These are phyloP conservation scores for Pangasius macronema DNA, from an alignment of 2,797 vertebrate species.

Conservation along the genomic window DNA sequence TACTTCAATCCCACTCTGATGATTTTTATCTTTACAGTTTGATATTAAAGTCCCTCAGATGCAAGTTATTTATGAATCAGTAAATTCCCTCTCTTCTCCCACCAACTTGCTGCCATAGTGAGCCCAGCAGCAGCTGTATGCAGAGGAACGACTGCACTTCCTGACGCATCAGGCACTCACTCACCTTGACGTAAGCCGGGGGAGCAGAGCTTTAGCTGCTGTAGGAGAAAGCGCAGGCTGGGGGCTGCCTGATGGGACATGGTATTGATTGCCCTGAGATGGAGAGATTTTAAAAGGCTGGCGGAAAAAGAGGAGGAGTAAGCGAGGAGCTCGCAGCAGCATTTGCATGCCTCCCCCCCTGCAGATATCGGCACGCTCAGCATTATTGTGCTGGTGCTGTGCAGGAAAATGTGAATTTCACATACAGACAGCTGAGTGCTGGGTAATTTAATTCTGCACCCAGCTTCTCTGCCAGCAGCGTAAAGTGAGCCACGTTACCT, in stretches of 20 bases:
- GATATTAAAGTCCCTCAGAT: background rate
- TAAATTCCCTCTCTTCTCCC: background rate
- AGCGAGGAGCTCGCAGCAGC: constrained; percentile 49
- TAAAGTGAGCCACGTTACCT: constrained; percentile 76
- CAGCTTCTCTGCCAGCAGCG: constrained; percentile 68
- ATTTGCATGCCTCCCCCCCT: constrained; percentile 55
- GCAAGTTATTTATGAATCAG: background rate
- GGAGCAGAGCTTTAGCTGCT: constrained; percentile 66
- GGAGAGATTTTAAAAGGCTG: constrained; percentile 74
- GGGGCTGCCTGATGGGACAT: constrained; percentile 71
- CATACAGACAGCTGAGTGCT: constrained; percentile 74
- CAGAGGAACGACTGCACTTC: constrained; percentile 54
- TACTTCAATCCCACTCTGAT: no score
- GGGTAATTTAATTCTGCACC: constrained; percentile 77
- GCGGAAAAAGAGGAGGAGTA: constrained; percentile 67
- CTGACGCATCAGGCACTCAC: constrained; percentile 77
- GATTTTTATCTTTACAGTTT: no score
- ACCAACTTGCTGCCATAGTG: background rate
- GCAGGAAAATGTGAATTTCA: constrained; percentile 80
- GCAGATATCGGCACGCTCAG: constrained; percentile 78
- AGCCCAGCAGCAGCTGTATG: constrained; percentile 32
- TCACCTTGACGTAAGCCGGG: constrained; percentile 71
- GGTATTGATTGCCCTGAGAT: constrained; percentile 78
- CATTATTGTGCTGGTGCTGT: constrained; percentile 75
- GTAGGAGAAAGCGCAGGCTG: constrained; percentile 65